Evolutionary conservation across 2,888 invertebrate genomes (phyloP).

Genomic region (Amorpha juglandis): DNA sequence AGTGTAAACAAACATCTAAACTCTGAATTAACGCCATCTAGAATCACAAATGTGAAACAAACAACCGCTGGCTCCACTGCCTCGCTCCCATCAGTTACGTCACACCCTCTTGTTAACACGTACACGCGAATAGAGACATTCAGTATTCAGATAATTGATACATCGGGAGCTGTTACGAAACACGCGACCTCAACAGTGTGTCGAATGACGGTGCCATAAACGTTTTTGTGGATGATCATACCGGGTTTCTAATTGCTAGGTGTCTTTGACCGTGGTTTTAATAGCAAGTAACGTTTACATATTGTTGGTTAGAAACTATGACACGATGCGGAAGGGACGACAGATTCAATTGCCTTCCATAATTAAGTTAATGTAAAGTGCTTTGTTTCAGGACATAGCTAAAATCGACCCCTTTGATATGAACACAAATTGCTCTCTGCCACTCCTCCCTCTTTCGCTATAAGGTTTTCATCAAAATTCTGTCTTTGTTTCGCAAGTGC

Average conservation of each 20-base stretch:
- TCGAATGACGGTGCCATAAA: slow-evolving; percentile 48
- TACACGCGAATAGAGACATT: slow-evolving; percentile 56
- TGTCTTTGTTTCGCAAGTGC: too few relatives aligned
- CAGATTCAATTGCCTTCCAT: background rate
- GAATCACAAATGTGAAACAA: background rate
- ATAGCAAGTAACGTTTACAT: background rate
- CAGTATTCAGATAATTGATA: slow-evolving; percentile 56
- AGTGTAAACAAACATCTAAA: background rate
- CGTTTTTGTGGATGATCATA: slow-evolving; percentile 39
- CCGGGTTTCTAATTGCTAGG: background rate
- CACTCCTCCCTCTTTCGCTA: too few relatives aligned
- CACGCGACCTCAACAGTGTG: slow-evolving; percentile 39
- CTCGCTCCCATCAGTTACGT: slow-evolving; percentile 39
- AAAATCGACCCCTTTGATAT: too few relatives aligned
- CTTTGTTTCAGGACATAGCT: too few relatives aligned
- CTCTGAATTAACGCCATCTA: background rate
- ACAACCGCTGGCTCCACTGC: background rate
- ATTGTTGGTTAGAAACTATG: background rate
- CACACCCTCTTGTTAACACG: slow-evolving; percentile 54
- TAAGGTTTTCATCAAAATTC: too few relatives aligned
- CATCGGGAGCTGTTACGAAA: slow-evolving; percentile 53
- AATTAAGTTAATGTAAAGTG: too few relatives aligned
- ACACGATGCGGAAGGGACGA: background rate
- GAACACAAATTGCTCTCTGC: too few relatives aligned
- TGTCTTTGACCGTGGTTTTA: background rate